Percentiles rank a stretch among this genome's conserved stretches.
Conservation (phyloP, 2,797 vertebrate species). For the Danio kyathit region DNA sequence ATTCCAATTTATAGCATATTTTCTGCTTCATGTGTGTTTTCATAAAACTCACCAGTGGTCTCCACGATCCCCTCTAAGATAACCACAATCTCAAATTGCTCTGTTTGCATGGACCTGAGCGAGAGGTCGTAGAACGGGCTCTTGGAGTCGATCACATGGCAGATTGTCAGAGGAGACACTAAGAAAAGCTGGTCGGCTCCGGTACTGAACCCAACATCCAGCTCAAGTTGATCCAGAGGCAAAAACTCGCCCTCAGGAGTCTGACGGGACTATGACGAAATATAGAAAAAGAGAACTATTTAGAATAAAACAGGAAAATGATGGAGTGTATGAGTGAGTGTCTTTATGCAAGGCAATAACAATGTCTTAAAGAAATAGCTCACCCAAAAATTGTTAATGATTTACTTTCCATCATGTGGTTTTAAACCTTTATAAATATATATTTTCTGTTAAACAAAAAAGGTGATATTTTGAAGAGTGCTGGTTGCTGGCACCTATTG, state of each 20-base stretch:
- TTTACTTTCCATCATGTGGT: too few relatives aligned
- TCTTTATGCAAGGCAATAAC: too few relatives aligned
- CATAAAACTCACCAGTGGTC: slow-evolving; percentile 65
- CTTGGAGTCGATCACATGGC: slow-evolving; percentile 68
- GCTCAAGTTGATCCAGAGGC: slow-evolving; percentile 69
- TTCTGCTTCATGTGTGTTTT: not conserved
- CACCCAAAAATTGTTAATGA: too few relatives aligned
- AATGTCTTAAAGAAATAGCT: too few relatives aligned
- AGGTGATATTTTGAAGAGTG: too few relatives aligned
- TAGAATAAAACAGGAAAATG: not conserved
- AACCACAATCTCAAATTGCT: slow-evolving; percentile 73
- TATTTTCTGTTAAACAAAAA: too few relatives aligned
- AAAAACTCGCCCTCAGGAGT: slow-evolving; percentile 71
- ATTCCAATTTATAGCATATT: not conserved
- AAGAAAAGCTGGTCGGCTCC: slow-evolving; percentile 71
- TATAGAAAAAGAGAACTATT: slow-evolving; percentile 24
- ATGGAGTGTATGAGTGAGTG: not conserved
- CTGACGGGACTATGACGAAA: slow-evolving; percentile 63
- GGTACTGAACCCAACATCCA: slow-evolving; percentile 70
- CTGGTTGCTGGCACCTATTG: too few relatives aligned
- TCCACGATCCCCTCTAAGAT: slow-evolving; percentile 73
- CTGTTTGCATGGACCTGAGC: slow-evolving; percentile 64
- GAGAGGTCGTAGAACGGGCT: slow-evolving; percentile 70
- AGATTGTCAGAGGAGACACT: slow-evolving; percentile 70
- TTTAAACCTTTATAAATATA: too few relatives aligned